A percentile compares a stretch with the other conserved stretches of the same genome.
These are phyloP conservation scores for Cydia pomonella DNA, from an alignment of 1,140 invertebrate species.

Conservation along the genomic window DNA sequence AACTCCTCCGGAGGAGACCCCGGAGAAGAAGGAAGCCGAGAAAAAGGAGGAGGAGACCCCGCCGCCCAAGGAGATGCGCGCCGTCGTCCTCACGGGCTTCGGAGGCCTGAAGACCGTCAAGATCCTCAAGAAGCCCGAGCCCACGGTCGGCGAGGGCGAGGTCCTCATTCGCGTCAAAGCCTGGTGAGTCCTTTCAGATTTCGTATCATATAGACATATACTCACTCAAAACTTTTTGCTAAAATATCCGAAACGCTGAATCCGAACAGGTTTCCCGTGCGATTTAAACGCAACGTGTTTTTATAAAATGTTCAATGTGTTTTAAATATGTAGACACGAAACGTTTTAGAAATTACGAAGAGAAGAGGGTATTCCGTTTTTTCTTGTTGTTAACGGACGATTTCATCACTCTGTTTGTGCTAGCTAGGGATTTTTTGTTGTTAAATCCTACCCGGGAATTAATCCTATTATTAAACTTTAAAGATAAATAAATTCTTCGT, in stretches of 20 bases:
- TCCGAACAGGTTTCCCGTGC: conserved; percentile 27
- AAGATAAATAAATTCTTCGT: background rate
- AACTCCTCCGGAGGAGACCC: conserved; percentile 78
- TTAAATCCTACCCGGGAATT: background rate
- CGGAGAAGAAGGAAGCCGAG: conserved; percentile 70
- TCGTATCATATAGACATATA: no score
- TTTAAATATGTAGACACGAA: conserved; percentile 1
- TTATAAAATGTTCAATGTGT: conserved; percentile 23
- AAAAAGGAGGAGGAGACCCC: conserved; percentile 82
- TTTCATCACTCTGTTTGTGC: background rate
- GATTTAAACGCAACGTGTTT: conserved; percentile 28
- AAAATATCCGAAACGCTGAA: conserved; percentile 9
- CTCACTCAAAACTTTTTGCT: conserved; percentile 12
- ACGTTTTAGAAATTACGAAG: conserved; percentile 11
- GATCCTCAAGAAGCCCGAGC: conserved; percentile 89
- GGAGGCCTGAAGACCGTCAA: conserved; percentile 92
- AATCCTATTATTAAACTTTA: background rate
- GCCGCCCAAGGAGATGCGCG: conserved; percentile 90
- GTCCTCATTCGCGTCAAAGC: conserved; percentile 91
- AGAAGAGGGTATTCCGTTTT: conserved; percentile 26
- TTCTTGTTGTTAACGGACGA: background rate
- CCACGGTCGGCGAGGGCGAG: conserved; percentile 87
- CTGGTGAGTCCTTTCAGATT: conserved; percentile 85
- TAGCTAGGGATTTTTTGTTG: background rate
- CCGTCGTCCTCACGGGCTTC: conserved; percentile 90